Conservation (phyloP, 2,113 vertebrate species). For the Pheucticus melanocephalus region DNA sequence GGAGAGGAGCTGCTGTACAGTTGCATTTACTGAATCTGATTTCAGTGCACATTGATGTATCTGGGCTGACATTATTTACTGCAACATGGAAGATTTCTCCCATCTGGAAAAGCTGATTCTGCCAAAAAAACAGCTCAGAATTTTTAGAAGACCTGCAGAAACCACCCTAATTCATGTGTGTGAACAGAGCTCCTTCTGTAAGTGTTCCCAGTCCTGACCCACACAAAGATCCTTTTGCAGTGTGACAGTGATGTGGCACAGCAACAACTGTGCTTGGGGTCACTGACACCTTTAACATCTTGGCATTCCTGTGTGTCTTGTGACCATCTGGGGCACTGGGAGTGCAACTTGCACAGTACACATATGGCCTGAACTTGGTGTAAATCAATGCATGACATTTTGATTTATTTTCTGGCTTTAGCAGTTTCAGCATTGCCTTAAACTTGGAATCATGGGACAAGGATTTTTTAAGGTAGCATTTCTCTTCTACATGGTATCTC, state of each 20-base stretch:
- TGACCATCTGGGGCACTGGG: background rate
- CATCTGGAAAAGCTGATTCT: background rate
- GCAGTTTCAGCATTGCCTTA: background rate
- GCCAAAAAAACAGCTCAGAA: background rate
- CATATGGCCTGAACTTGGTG: background rate
- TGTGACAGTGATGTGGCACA: background rate
- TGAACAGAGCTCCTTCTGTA: background rate
- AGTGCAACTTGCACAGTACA: fast-evolving
- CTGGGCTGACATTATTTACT: background rate
- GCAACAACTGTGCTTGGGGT: background rate
- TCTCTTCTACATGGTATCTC: background rate
- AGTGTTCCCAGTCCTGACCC: background rate
- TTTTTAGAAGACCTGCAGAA: background rate
- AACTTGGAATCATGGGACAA: background rate
- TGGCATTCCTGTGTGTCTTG: background rate
- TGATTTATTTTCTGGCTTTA: background rate
- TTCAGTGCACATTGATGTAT: background rate
- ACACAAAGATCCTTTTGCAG: fast-evolving
- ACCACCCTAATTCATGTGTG: background rate
- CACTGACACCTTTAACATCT: background rate
- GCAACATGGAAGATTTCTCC: background rate
- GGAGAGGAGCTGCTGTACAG: background rate
- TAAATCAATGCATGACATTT: background rate
- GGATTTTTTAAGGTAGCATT: background rate
- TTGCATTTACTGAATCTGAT: background rate